phyloP scores from a whole-genome alignment of 2,797 vertebrate species.

The Leucoraja ocellata region DNA sequence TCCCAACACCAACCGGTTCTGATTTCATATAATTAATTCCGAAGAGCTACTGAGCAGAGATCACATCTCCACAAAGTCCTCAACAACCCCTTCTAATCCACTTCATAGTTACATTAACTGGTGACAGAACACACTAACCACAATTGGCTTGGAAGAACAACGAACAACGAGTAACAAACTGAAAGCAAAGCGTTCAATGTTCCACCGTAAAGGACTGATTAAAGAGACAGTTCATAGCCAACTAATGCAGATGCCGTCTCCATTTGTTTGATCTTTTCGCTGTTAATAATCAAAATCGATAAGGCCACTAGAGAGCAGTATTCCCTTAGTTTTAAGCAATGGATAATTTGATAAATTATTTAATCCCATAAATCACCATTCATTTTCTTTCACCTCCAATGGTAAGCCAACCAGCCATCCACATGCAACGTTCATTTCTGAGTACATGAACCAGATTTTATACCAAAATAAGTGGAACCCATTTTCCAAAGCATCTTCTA shows the following conservation, averaged over 20 bases:
- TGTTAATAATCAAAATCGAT: background rate
- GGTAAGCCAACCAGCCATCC: background rate
- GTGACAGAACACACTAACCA: background rate
- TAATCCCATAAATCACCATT: background rate
- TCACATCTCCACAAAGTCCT: background rate
- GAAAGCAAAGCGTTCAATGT: background rate
- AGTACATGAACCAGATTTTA: background rate
- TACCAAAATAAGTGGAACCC: background rate
- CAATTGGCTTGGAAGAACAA: background rate
- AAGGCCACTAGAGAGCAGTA: conserved; percentile 32
- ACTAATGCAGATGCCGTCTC: background rate
- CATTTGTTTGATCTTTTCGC: background rate
- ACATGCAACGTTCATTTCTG: background rate
- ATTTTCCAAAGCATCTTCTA: background rate
- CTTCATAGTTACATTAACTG: background rate
- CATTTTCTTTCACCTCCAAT: background rate
- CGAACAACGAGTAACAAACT: background rate
- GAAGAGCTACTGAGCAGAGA: background rate
- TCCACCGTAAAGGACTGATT: background rate
- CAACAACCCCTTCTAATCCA: background rate
- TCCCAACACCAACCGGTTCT: background rate
- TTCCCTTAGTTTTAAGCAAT: conserved; percentile 25
- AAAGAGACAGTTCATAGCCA: background rate
- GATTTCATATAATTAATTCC: background rate
- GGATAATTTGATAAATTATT: conserved; percentile 4